phyloP scores from a whole-genome alignment of 1,140 invertebrate genomes.

The Hypothenemus hampei region DNA sequence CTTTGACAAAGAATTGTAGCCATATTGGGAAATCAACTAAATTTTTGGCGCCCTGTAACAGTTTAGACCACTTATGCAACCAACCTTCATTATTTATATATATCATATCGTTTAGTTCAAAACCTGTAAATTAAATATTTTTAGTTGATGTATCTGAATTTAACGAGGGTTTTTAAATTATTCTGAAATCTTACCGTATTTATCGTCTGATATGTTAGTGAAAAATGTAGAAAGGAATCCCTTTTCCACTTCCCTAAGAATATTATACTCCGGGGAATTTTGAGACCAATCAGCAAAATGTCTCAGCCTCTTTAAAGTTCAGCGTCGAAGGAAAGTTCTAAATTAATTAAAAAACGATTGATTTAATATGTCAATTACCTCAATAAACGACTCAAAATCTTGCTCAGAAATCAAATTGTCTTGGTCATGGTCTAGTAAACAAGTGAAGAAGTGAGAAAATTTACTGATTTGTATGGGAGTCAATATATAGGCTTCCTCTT shows the following conservation, averaged over 20 bases:
- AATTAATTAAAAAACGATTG: neutral
- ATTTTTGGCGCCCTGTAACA: conserved; percentile 51
- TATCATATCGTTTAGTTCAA: conserved; percentile 39
- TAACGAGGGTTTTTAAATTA: no score
- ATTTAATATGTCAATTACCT: conserved; percentile 49
- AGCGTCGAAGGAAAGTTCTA: conserved; percentile 31
- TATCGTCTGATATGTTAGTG: conserved; percentile 45
- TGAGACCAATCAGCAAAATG: conserved; percentile 69
- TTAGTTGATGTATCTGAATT: neutral
- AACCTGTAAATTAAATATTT: conserved; percentile 32
- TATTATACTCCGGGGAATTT: conserved; percentile 63
- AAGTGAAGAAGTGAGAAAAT: conserved; percentile 62
- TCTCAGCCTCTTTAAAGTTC: conserved; percentile 54
- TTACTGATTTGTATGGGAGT: conserved; percentile 61
- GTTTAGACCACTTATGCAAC: conserved; percentile 59
- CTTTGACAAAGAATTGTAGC: conserved; percentile 66
- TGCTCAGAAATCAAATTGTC: conserved; percentile 64
- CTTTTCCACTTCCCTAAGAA: conserved; percentile 59
- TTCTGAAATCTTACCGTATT: conserved; percentile 39
- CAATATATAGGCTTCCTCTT: conserved; percentile 52
- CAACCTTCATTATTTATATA: conserved; percentile 54
- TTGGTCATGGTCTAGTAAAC: conserved; percentile 62
- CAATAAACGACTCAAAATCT: conserved; percentile 64
- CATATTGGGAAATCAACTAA: conserved; percentile 62
- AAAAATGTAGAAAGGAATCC: conserved; percentile 64